Evolutionary conservation across 2,113 vertebrate species (phyloP), one percentile per base, ranked within the genome.

Genomic region (Oreotrochilus melanogaster): DNA sequence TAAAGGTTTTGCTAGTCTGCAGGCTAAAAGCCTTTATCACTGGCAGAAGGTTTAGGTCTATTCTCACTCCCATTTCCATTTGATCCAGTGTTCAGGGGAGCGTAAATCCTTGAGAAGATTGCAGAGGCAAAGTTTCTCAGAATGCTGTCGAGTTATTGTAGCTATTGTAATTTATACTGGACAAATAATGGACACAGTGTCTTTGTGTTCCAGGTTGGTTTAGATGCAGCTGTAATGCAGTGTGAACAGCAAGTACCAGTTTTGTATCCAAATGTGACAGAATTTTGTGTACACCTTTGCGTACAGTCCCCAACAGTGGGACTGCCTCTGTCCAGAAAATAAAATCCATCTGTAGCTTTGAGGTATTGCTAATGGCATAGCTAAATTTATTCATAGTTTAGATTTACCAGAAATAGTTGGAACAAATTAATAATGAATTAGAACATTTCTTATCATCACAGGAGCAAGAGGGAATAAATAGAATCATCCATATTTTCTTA

Each of bases 401-500:
- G 93, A 95, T 95, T 96, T 97, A 86, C 97, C 96, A 97, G 95
- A 97, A 97, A 98, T 97, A 98, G 98, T 93, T 92, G 76, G 92
- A 93, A 57, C 95, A 95, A 97, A 98, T 98, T 97, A 98, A 97
- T 98, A 98, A 98, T 98, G 98, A 97, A 98, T 97, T 93, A 98
- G 94, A 96, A 96, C 95, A 95, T 91, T 97, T 96, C 95, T 97
- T 97, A 91, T 97, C 88, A 71, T 95, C 35, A 31, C 95, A 69
- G 92, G 78, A 97, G 88, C 7, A 3, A 95, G 76, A 89, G 88
- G 89, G 97, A 97, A 97, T 97, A 97, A 97, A 98, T 96, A 97
- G 96, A 88, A 96, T 86, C 79, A 91, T 97, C 93, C 83, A 93
- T 97, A 97, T 96, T 92, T 97, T 96, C 95, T 95, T 96, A 94